Base-by-base conservation (phyloP, 2,113 vertebrate genomes). In the Hydrochoerus hydrochaeris region DNA sequence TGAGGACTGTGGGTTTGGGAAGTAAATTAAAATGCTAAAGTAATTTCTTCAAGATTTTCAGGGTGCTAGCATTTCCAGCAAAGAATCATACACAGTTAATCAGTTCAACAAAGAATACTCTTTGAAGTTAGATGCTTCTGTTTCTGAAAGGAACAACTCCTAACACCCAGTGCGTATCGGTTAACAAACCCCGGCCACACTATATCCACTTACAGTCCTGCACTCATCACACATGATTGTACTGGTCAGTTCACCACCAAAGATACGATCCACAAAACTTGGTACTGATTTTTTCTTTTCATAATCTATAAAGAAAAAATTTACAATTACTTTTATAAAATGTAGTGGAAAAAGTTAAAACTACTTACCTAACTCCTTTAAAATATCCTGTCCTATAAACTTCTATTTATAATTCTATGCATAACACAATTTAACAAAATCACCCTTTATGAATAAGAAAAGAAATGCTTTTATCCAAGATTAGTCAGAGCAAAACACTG, bases 191-290 rank as follows among this genome's bases (percentile, higher is more conserved):
- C 57, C 80, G 58, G 30, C 38, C 54, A 32, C 1, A 20, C 1
- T 14, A 38, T 22, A 62, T 12, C 38, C 30, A 98, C 99, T 98
- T 98, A 99, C 99, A 26, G 99, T 99, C 98, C 99, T 99, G 95
- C 99, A 99, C 67, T 99, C 99, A 93, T 99, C 99, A 98, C 99
- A 99, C 99, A 99, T 99, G 90, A 99, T 99, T 0, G 99, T 99
- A 97, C 99, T 99, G 44, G 99, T 99, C 92, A 99, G 98, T 97
- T 99, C 99, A 73, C 99, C 99, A 78, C 99, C 99, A 98, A 99
- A 99, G 85, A 99, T 99, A 52, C 98, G 98, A 97, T 99, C 99
- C 63, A 99, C 99, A 97, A 99, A 98, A 97, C 99, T 99, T 92
- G 97, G 99, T 22, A 98, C 98, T 67, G 98, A 95, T 60, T 98